phyloP scores from a whole-genome alignment of 2,797 vertebrate genomes.

The Potorous gilbertii region DNA sequence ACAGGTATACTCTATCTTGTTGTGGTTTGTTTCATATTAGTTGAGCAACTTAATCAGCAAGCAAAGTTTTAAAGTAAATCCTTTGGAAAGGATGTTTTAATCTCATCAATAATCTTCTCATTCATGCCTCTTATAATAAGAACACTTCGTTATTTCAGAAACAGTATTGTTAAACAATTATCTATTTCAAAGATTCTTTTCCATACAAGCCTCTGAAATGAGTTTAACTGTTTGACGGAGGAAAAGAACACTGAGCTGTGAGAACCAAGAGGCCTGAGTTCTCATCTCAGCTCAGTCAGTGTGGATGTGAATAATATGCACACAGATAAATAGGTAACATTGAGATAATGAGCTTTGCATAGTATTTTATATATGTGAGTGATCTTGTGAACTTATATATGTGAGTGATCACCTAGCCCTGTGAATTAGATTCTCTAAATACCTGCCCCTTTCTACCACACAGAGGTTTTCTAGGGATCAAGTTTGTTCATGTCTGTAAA shows the following conservation, averaged over 20 bases:
- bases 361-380: neutral
- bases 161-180: slow-evolving; percentile 17
- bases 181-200: neutral
- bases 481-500: neutral
- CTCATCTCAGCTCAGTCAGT: slow-evolving; percentile 9
- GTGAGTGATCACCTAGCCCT: neutral
- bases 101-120: neutral
- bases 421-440: neutral
- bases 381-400: too few species aligned
- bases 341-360: neutral
- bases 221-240: neutral
- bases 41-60: neutral
- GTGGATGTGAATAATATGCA: neutral
- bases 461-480: neutral
- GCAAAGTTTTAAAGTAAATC: neutral
- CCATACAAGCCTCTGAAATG: neutral
- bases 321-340: neutral
- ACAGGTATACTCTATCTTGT: neutral
- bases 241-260: neutral
- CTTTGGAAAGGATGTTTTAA: neutral
- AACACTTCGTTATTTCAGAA: slow-evolving; percentile 53
- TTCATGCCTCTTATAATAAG: slow-evolving; percentile 24
- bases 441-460: neutral
- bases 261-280: neutral
- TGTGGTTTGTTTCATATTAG: slow-evolving; percentile 14